These are phyloP conservation scores for Drosophila ustulata DNA, from an alignment of 2,888 invertebrate species.

Conservation along the genomic window DNA sequence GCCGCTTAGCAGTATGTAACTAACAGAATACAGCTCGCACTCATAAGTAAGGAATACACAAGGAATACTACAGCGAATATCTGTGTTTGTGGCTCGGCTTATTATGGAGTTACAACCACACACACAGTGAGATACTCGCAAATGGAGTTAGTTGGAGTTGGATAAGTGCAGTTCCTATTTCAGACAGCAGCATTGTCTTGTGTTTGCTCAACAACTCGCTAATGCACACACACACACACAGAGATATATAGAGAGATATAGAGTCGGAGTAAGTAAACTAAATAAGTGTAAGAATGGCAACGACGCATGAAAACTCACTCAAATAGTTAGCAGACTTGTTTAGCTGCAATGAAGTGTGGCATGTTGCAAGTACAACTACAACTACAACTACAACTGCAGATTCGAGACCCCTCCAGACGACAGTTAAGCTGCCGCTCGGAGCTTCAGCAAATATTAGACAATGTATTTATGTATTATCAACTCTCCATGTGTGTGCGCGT, in stretches of 20 bases:
- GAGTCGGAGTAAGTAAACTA: slow-evolving; percentile 33
- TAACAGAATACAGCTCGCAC: slow-evolving; percentile 36
- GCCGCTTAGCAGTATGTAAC: slow-evolving; percentile 67
- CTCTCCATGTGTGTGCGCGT: slow-evolving; percentile 4
- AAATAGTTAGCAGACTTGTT: slow-evolving; percentile 75
- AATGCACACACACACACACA: slow-evolving; percentile 28
- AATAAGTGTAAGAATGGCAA: slow-evolving; percentile 57
- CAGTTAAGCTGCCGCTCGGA: slow-evolving; percentile 58
- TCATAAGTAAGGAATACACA: slow-evolving; percentile 25
- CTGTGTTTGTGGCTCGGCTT: slow-evolving; percentile 40
- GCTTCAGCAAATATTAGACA: slow-evolving; percentile 70
- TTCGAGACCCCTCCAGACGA: slow-evolving; percentile 61
- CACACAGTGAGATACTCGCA: slow-evolving; percentile 7
- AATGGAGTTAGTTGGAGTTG: slow-evolving; percentile 15
- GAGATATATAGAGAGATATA: slow-evolving; percentile 9
- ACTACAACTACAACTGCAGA: slow-evolving; percentile 34
- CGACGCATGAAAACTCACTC: slow-evolving; percentile 65
- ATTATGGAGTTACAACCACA: slow-evolving; percentile 42
- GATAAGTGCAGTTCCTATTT: slow-evolving; percentile 63
- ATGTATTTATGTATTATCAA: slow-evolving; percentile 69
- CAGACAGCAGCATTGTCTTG: slow-evolving; percentile 69
- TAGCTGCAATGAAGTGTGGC: slow-evolving; percentile 72
- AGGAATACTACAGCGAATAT: slow-evolving; percentile 11
- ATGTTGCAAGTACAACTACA: slow-evolving; percentile 25
- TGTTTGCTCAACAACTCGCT: slow-evolving; percentile 55